Percentiles rank a stretch among this genome's conserved stretches.
Conservation (phyloP, 2,113 vertebrate genomes). For the Dromiciops gliroides region DNA sequence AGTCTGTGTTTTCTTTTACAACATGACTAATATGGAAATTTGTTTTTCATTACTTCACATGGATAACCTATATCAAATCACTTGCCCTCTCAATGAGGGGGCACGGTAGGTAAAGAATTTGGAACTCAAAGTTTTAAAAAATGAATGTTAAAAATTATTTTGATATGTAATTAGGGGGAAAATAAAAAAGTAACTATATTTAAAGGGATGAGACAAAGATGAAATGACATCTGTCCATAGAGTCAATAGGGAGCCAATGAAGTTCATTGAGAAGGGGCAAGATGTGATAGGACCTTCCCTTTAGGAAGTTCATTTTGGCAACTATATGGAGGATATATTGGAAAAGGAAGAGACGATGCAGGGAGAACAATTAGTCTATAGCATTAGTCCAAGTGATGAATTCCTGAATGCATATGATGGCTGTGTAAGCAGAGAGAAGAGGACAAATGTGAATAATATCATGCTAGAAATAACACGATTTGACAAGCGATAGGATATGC, state of each 20-base stretch:
- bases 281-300: neutral
- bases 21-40: neutral
- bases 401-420: neutral
- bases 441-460: neutral
- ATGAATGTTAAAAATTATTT: neutral
- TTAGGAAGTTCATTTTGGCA: neutral
- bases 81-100: neutral
- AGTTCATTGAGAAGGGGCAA: neutral
- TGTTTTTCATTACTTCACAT: neutral
- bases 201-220: neutral
- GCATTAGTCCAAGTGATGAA: neutral
- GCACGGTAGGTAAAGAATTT: neutral
- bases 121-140: neutral
- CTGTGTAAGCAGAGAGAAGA: neutral
- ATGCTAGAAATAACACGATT: neutral
- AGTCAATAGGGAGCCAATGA: neutral
- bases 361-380: neutral
- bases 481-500: neutral
- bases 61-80: neutral
- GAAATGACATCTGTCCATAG: neutral
- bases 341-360: neutral
- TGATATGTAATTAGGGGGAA: neutral
- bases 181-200: neutral
- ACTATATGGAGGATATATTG: neutral
- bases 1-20: neutral